A percentile compares a stretch with the other conserved stretches of the same genome.
Evolutionary conservation across 1,140 invertebrate genomes (phyloP).

Genomic region (Caenorhabditis latens): DNA sequence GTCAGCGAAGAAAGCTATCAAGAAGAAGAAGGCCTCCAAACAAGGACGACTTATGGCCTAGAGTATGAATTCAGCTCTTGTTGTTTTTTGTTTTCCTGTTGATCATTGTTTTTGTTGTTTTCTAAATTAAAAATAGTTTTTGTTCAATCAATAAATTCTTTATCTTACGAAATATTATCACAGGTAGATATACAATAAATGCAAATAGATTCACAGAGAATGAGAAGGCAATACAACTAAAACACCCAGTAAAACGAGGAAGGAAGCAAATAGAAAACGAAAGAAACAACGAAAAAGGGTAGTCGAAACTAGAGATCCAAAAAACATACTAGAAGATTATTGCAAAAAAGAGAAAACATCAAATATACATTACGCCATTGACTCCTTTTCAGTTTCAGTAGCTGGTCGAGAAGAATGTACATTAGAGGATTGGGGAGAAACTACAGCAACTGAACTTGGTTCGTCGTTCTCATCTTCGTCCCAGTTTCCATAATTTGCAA

Average conservation of each 20-base stretch:
- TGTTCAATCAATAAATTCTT: neutral
- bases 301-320: conserved; percentile 48
- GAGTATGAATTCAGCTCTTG: neutral
- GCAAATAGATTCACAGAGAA: conserved; percentile 1
- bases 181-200: conserved; percentile 6
- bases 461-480: conserved; percentile 62
- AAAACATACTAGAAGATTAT: conserved; percentile 49
- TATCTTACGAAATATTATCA: neutral
- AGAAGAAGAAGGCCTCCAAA: conserved; percentile 52
- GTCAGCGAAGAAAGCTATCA: conserved; percentile 56
- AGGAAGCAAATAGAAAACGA: neutral
- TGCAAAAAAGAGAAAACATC: neutral
- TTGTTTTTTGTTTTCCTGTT: conserved; percentile 26
- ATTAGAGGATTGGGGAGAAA: neutral
- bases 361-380: neutral
- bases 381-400: neutral
- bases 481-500: conserved; percentile 17
- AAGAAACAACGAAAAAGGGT: neutral
- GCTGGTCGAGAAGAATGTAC: neutral
- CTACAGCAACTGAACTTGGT: neutral
- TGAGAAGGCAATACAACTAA: neutral
- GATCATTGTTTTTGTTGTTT: conserved; percentile 30
- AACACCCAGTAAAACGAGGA: neutral
- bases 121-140: neutral
- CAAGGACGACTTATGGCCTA: conserved; percentile 18